A percentile compares a stretch with the other conserved stretches of the same genome.
These are phyloP conservation scores for Ypsolopha sequella DNA, from an alignment of 2,888 invertebrate genomes.

Conservation along the genomic window DNA sequence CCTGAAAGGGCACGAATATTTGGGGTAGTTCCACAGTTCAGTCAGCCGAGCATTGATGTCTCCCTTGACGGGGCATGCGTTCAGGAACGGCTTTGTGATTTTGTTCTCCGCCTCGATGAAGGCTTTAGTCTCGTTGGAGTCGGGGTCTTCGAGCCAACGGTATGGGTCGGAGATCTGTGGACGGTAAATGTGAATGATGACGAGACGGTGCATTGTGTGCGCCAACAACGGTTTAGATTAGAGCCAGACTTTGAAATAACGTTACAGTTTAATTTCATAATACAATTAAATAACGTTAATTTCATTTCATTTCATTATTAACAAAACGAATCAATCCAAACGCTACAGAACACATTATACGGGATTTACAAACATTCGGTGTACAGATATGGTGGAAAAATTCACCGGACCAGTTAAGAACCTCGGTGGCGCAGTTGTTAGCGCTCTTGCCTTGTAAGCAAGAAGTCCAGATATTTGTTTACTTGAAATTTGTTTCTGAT, in stretches of 20 bases:
- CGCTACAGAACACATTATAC: too few relatives aligned
- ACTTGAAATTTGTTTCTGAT: too few relatives aligned
- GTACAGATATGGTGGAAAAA: not conserved
- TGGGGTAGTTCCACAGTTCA: slow-evolving; percentile 96
- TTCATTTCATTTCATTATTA: too few relatives aligned
- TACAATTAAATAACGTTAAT: too few relatives aligned
- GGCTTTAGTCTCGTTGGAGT: slow-evolving; percentile 88
- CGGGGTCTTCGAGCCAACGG: slow-evolving; percentile 97
- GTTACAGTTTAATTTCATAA: too few relatives aligned
- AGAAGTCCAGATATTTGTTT: too few relatives aligned
- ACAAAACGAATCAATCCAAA: too few relatives aligned
- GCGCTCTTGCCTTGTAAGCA: too few relatives aligned
- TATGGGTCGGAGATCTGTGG: slow-evolving; percentile 88
- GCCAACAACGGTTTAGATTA: too few relatives aligned
- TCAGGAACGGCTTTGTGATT: slow-evolving; percentile 87
- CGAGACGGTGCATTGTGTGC: too few relatives aligned
- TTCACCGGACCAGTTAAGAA: not conserved
- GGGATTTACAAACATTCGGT: too few relatives aligned
- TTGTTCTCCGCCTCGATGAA: slow-evolving; percentile 94
- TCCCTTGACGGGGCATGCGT: slow-evolving; percentile 79
- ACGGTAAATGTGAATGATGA: not conserved
- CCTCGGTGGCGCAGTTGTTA: not conserved
- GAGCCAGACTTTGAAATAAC: too few relatives aligned
- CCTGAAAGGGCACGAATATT: slow-evolving; percentile 88
- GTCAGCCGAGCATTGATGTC: slow-evolving; percentile 85